Conservation (phyloP, 1,140 invertebrate species). For the Drosophila bifasciata region DNA sequence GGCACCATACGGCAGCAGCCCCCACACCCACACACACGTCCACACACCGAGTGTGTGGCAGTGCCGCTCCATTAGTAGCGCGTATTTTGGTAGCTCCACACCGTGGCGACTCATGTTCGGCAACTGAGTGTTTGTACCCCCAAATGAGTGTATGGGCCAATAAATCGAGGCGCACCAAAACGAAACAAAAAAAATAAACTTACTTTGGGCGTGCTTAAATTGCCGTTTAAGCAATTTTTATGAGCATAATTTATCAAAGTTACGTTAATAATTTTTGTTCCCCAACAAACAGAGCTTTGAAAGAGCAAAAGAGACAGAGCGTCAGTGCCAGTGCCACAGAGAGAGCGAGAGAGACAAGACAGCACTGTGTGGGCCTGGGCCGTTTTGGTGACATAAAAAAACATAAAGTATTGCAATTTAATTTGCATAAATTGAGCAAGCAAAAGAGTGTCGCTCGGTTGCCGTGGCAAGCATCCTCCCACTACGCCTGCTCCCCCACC, state of each 20-base stretch:
- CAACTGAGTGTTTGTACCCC: constrained; percentile 56
- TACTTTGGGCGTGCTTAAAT: constrained; percentile 80
- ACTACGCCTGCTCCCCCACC: constrained; percentile 3
- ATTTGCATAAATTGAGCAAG: constrained; percentile 79
- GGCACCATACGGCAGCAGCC: constrained; percentile 37
- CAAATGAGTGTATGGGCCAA: constrained; percentile 75
- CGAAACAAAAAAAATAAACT: constrained; percentile 25
- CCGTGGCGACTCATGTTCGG: constrained; percentile 47
- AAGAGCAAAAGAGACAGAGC: background rate
- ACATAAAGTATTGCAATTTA: constrained; percentile 79
- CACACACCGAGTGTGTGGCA: constrained; percentile 21
- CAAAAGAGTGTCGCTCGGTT: constrained; percentile 3
- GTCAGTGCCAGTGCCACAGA: constrained; percentile 2
- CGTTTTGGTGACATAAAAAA: constrained; percentile 61
- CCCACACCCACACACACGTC: constrained; percentile 30
- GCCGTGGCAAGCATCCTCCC: constrained; percentile 15
- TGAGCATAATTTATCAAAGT: constrained; percentile 82
- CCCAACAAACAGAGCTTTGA: constrained; percentile 2
- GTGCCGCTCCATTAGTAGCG: constrained; percentile 42
- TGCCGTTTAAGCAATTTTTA: constrained; percentile 81
- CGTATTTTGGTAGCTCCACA: constrained; percentile 73
- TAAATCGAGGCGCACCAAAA: constrained; percentile 52
- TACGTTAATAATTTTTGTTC: constrained; percentile 74
- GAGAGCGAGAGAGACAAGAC: constrained; percentile 9
- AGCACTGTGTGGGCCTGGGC: constrained; percentile 36